phyloP scores from a whole-genome alignment of 2,888 invertebrate species.

The Willowsia nigromaculata region DNA sequence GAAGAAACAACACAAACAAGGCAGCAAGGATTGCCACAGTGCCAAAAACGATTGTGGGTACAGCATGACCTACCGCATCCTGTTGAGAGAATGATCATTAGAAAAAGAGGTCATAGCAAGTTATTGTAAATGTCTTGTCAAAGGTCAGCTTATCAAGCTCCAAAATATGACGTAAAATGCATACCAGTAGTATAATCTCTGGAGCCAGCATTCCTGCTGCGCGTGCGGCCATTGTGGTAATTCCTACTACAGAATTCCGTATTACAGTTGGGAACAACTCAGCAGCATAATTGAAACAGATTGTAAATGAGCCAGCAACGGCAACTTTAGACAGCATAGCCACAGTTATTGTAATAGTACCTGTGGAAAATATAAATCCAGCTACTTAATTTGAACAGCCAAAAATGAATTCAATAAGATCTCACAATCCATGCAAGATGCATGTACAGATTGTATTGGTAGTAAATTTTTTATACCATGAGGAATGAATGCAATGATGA shows the following conservation, averaged over 20 bases:
- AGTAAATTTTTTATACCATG: background rate
- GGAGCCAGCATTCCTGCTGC: slow-evolving; percentile 77
- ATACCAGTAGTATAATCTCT: slow-evolving; percentile 62
- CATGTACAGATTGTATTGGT: slow-evolving; percentile 83
- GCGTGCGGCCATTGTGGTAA: slow-evolving; percentile 90
- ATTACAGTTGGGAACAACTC: slow-evolving; percentile 90
- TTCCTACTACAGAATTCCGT: slow-evolving; percentile 90
- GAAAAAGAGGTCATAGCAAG: background rate
- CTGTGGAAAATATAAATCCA: slow-evolving; percentile 80
- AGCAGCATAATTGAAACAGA: slow-evolving; percentile 92
- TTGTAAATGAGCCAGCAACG: slow-evolving; percentile 89
- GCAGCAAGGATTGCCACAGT: slow-evolving; percentile 88
- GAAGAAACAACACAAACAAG: slow-evolving; percentile 85
- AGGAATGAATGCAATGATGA: slow-evolving; percentile 35
- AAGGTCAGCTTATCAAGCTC: background rate
- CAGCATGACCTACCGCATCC: slow-evolving; percentile 89
- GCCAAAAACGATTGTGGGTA: slow-evolving; percentile 89
- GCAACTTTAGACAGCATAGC: slow-evolving; percentile 68
- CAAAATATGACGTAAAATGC: background rate
- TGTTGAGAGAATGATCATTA: slow-evolving; percentile 66
- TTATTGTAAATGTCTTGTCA: background rate
- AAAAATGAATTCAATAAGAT: no score
- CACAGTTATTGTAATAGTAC: slow-evolving; percentile 38
- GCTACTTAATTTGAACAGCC: no score
- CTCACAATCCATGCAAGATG: slow-evolving; percentile 84